Evolutionary conservation across 2,113 vertebrate genomes (phyloP).

Genomic region (Rostratula benghalensis): DNA sequence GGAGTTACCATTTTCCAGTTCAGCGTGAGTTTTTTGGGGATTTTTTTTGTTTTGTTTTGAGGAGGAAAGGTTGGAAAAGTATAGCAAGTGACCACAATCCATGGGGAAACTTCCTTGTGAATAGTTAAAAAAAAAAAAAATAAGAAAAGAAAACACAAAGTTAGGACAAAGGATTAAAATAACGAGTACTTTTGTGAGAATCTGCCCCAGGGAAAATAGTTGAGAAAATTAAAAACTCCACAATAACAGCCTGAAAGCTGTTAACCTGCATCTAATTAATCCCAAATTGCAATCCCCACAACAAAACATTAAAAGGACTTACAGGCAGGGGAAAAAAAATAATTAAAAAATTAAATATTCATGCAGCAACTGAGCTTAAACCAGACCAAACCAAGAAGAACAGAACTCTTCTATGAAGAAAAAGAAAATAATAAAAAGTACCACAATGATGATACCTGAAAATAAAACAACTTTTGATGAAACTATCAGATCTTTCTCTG

Average conservation of each 20-base stretch:
- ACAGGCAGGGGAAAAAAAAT: not conserved
- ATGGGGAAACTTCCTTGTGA: fast-evolving
- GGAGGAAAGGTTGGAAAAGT: not conserved
- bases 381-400: no score
- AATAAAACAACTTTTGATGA: no score
- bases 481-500: no score
- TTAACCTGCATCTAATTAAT: constrained; percentile 2
- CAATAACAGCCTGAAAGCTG: not conserved
- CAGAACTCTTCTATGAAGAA: no score
- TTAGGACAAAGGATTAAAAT: not conserved
- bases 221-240: constrained; percentile 27
- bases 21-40: fast-evolving
- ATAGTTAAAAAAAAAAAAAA: no score
- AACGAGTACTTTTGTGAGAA: not conserved
- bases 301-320: not conserved
- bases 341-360: not conserved
- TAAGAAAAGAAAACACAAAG: not conserved
- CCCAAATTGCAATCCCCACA: not conserved
- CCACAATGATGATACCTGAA: no score
- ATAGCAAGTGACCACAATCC: not conserved
- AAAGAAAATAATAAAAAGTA: no score
- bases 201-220: not conserved
- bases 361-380: not conserved
- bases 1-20: not conserved
- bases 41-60: no score